Evolutionary conservation across 2,888 invertebrate species (phyloP).

Genomic region (Tetragnatha montana): DNA sequence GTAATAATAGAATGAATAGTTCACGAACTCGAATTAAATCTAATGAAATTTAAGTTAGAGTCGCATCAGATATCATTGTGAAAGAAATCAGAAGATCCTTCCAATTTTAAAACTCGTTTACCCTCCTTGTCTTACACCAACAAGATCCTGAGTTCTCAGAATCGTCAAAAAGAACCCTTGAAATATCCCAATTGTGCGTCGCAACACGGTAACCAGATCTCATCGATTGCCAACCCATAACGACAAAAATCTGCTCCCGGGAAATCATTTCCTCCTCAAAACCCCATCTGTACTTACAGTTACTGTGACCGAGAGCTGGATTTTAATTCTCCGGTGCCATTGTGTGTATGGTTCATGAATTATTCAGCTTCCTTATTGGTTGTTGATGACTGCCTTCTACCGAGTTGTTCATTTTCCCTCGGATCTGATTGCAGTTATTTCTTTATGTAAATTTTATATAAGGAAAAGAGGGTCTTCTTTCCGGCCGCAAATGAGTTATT

Average conservation of each 20-base stretch:
- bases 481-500: not conserved
- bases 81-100: too few relatives aligned
- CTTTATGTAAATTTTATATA: not conserved
- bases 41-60: too few relatives aligned
- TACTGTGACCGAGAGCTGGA: not conserved
- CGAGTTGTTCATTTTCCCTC: not conserved
- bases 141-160: too few relatives aligned
- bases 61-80: too few relatives aligned
- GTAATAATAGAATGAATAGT: too few relatives aligned
- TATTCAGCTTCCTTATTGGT: constrained; percentile 26
- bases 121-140: too few relatives aligned
- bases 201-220: not conserved
- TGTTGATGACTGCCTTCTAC: constrained; percentile 19
- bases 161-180: too few relatives aligned
- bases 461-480: not conserved
- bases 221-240: not conserved
- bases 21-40: too few relatives aligned
- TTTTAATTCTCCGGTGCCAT: not conserved
- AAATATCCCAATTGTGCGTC: too few relatives aligned
- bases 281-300: not conserved
- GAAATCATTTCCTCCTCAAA: not conserved
- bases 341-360: constrained; percentile 21
- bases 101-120: too few relatives aligned
- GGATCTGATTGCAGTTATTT: not conserved
- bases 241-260: not conserved